phyloP scores from a whole-genome alignment of 2,888 invertebrate genomes.

The Dermolepida albohirtum region DNA sequence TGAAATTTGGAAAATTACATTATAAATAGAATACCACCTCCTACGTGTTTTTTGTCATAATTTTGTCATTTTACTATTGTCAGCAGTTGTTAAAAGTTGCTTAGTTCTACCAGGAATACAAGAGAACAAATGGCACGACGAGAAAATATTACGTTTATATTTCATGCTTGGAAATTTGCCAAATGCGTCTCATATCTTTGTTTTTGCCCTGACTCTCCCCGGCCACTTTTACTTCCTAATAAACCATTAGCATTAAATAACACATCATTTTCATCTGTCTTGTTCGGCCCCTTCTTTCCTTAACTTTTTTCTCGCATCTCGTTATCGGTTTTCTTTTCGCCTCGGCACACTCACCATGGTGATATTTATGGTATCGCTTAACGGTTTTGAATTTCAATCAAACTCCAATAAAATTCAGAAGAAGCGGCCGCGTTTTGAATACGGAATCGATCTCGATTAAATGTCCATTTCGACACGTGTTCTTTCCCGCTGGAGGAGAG shows the following conservation, averaged over 20 bases:
- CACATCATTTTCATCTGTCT: constrained; percentile 24
- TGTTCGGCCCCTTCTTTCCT: background rate
- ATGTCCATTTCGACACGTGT: constrained; percentile 36
- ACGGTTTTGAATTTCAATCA: constrained; percentile 42
- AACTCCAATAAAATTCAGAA: constrained; percentile 38
- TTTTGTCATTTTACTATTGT: too few relatives aligned
- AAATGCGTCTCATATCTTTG: constrained; percentile 6
- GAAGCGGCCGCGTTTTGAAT: constrained; percentile 36
- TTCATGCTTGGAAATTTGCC: constrained; percentile 32
- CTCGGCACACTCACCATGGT: constrained; percentile 1
- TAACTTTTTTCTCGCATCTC: constrained; percentile 8
- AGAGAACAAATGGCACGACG: constrained; percentile 20
- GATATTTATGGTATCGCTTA: constrained; percentile 38
- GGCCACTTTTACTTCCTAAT: constrained; percentile 25
- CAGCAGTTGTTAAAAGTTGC: background rate
- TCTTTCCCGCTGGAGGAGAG: constrained; percentile 9
- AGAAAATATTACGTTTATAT: constrained; percentile 26
- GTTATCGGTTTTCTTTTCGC: constrained; percentile 24
- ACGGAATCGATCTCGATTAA: constrained; percentile 39
- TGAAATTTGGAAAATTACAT: too few relatives aligned
- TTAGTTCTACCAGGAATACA: constrained; percentile 1
- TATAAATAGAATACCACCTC: too few relatives aligned
- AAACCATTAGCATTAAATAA: constrained; percentile 24
- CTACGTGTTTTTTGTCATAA: too few relatives aligned
- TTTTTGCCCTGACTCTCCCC: background rate